phyloP scores from a whole-genome alignment of 2,113 vertebrate species.

The Hepsetus odoe region DNA sequence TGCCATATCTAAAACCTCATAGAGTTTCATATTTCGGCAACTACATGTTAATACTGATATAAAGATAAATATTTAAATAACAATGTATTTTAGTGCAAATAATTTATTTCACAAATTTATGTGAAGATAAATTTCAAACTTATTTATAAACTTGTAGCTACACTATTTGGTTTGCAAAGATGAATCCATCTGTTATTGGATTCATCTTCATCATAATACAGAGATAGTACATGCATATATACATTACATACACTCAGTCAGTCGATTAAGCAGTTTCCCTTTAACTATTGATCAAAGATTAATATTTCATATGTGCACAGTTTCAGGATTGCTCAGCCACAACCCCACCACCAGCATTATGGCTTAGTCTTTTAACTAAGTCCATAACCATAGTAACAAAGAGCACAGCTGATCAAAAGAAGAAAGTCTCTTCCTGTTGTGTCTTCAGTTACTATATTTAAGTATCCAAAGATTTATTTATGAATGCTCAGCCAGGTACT shows the following conservation, averaged over 20 bases:
- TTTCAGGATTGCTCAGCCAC: conserved; percentile 47
- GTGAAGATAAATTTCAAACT: neutral
- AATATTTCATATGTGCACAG: conserved; percentile 19
- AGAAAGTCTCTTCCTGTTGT: neutral
- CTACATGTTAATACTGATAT: neutral
- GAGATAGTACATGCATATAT: conserved; percentile 4
- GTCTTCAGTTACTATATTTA: conserved; percentile 20
- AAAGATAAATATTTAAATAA: neutral
- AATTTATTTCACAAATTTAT: neutral
- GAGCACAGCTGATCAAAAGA: neutral
- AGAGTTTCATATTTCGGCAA: neutral
- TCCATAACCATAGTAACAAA: conserved; percentile 28
- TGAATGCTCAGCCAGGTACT: conserved; percentile 35
- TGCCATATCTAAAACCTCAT: conserved; percentile 28
- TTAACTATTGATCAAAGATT: neutral
- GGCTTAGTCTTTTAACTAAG: conserved; percentile 35
- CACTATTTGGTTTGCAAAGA: neutral
- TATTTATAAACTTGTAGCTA: neutral
- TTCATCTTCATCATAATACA: too few relatives aligned
- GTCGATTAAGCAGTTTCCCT: conserved; percentile 24
- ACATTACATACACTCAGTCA: neutral
- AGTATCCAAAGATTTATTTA: conserved; percentile 33
- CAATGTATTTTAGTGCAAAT: neutral
- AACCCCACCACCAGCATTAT: conserved; percentile 45
- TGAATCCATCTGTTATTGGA: neutral